These are phyloP conservation scores for Ahaetulla prasina DNA, from an alignment of 2,113 vertebrate genomes.

Conservation along the genomic window DNA sequence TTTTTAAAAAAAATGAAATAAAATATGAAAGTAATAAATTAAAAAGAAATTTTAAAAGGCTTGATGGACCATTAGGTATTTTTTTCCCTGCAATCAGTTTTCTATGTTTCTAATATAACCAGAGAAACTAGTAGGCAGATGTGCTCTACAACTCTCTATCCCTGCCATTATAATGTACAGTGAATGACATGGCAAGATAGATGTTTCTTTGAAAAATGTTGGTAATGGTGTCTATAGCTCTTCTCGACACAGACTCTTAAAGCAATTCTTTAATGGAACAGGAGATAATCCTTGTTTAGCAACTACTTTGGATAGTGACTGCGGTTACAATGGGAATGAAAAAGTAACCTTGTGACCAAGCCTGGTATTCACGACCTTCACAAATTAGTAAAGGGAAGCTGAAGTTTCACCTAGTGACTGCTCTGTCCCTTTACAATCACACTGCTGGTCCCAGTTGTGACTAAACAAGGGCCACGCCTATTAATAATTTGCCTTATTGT, in stretches of 20 bases:
- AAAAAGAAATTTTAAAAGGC: neutral
- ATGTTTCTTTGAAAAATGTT: neutral
- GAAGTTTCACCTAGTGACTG: neutral
- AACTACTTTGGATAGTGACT: neutral
- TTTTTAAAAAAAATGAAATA: neutral
- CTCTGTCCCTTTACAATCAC: neutral
- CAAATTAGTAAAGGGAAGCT: neutral
- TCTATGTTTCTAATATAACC: neutral
- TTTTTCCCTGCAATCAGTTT: neutral
- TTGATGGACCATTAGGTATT: neutral
- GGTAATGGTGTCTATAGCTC: neutral
- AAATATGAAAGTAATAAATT: neutral
- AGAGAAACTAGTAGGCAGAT: neutral
- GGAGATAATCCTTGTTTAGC: neutral
- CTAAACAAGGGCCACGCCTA: neutral
- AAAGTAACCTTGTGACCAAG: neutral
- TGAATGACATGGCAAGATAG: accelerated
- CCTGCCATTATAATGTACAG: neutral
- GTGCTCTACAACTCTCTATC: neutral
- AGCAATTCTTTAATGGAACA: neutral
- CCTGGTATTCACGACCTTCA: neutral
- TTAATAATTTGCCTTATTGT: constrained; percentile 7
- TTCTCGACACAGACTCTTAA: accelerated
- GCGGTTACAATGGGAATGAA: neutral
- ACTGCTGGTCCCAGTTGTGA: neutral